These are phyloP conservation scores for Dryobota labecula DNA, from an alignment of 2,888 invertebrate genomes.

Conservation along the genomic window DNA sequence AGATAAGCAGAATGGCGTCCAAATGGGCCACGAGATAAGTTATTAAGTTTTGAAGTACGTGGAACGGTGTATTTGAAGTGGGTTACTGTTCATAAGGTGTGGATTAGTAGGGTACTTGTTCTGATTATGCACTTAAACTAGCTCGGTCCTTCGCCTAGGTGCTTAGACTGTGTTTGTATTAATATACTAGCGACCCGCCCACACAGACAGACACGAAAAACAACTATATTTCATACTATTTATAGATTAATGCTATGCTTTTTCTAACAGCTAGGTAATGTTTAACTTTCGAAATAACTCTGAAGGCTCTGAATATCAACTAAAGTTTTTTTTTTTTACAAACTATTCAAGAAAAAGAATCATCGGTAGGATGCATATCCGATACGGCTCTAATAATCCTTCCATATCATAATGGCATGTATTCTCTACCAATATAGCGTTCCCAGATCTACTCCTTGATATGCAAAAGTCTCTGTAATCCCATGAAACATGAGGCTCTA, in stretches of 20 bases:
- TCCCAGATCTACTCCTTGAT: too few species aligned
- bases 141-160: background rate
- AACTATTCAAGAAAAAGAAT: slow-evolving; percentile 5
- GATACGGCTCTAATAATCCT: too few species aligned
- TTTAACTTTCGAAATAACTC: background rate
- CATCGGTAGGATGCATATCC: too few species aligned
- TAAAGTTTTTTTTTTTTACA: too few species aligned
- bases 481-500: too few species aligned
- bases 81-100: slow-evolving; percentile 2
- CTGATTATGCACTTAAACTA: slow-evolving; percentile 12
- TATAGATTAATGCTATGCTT: too few species aligned
- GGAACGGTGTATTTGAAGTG: slow-evolving; percentile 36
- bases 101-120: slow-evolving; percentile 8
- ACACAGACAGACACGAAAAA: too few species aligned
- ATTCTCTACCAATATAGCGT: too few species aligned
- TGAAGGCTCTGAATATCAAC: background rate
- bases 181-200: background rate
- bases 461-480: too few species aligned
- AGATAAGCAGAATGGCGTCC: slow-evolving; percentile 56
- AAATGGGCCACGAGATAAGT: slow-evolving; percentile 52
- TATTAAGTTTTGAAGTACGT: slow-evolving; percentile 47
- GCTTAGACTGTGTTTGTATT: background rate
- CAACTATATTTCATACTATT: background rate
- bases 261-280: background rate
- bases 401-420: too few species aligned